Evolutionary conservation across 2,888 invertebrate species (phyloP).

Genomic region (Platypus cylindrus): DNA sequence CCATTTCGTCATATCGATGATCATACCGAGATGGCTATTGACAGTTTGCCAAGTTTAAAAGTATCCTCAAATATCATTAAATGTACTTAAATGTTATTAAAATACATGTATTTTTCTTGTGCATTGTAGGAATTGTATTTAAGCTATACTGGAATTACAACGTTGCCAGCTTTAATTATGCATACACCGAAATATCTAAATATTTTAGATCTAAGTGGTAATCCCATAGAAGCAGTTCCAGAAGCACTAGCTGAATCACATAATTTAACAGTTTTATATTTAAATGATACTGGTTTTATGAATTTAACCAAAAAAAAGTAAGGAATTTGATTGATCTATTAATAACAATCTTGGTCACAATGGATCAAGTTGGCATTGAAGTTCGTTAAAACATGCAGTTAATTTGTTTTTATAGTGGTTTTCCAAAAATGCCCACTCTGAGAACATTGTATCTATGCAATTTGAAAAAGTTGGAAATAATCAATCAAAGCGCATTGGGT

Average conservation of each 20-base stretch:
- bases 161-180: constrained; percentile 51
- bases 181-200: constrained; percentile 54
- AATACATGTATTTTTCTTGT: not conserved
- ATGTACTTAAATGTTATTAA: no score
- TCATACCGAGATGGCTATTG: constrained; percentile 50
- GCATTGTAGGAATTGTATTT: constrained; percentile 49
- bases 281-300: constrained; percentile 59
- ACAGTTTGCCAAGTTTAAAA: constrained; percentile 49
- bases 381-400: constrained; percentile 1
- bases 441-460: constrained; percentile 54
- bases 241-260: constrained; percentile 46
- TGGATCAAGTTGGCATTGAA: no score
- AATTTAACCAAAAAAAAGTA: constrained; percentile 37
- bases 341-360: no score
- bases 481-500: constrained; percentile 45
- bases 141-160: constrained; percentile 49
- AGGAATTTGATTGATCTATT: no score
- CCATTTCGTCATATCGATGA: constrained; percentile 54
- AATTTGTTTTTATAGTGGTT: constrained; percentile 48
- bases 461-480: constrained; percentile 45
- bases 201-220: constrained; percentile 50
- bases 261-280: constrained; percentile 45
- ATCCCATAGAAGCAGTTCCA: constrained; percentile 44
- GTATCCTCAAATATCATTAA: no score
- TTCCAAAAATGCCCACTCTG: constrained; percentile 49